phyloP scores from a whole-genome alignment of 2,888 invertebrate species.

The Notodonta dromedarius region DNA sequence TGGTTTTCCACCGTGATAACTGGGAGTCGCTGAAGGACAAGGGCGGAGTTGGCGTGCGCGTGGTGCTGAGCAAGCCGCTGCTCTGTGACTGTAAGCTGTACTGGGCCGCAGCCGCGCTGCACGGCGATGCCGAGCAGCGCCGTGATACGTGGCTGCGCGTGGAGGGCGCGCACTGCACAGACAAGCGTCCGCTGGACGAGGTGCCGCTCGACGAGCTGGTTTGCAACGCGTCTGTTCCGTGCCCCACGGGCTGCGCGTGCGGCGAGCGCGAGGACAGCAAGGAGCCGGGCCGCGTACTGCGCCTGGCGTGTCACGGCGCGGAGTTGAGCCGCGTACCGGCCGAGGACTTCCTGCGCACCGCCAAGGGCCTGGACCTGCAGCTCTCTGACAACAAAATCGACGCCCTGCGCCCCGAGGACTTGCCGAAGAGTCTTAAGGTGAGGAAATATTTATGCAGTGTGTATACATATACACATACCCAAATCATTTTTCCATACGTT shows the following conservation, averaged over 20 bases:
- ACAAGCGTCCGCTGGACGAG: not conserved
- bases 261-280: not conserved
- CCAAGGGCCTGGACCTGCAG: not conserved
- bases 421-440: not conserved
- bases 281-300: conserved; percentile 1
- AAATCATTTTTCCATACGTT: too few relatives aligned
- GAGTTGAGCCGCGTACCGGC: not conserved
- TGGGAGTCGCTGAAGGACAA: not conserved
- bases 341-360: not conserved
- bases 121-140: not conserved
- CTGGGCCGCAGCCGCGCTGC: conserved; percentile 2
- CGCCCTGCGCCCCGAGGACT: not conserved
- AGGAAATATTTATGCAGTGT: not conserved
- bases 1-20: not conserved
- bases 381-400: not conserved
- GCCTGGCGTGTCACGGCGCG: not conserved
- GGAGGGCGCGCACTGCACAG: not conserved
- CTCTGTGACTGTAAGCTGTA: conserved; percentile 13
- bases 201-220: not conserved
- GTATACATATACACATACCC: too few relatives aligned
- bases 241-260: not conserved
- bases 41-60: conserved; percentile 4
- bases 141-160: conserved; percentile 5
- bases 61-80: conserved; percentile 22
- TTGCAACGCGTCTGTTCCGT: not conserved